These are phyloP conservation scores for Drosophila lacteicornis DNA, from an alignment of 1,140 invertebrate genomes.

Conservation along the genomic window DNA sequence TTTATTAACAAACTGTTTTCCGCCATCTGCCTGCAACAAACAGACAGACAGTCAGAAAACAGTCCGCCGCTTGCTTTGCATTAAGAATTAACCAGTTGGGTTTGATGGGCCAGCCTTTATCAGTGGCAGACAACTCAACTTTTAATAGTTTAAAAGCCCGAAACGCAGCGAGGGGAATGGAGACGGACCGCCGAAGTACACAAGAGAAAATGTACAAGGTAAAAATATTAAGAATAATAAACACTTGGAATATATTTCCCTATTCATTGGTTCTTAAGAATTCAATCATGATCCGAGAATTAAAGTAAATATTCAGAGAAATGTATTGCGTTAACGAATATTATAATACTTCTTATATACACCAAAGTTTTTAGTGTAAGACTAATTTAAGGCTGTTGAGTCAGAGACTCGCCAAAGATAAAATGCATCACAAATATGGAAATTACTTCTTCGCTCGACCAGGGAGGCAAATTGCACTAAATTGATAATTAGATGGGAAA, in stretches of 20 bases:
- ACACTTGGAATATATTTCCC: no score
- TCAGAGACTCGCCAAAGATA: constrained; percentile 53
- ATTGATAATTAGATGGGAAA: constrained; percentile 75
- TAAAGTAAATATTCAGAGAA: no score
- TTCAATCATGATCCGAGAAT: no score
- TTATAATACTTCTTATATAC: no score
- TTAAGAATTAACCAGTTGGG: constrained; percentile 68
- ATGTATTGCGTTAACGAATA: no score
- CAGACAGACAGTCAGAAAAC: constrained; percentile 23
- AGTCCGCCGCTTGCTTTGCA: constrained; percentile 58
- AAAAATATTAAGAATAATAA: neutral
- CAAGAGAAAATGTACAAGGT: constrained; percentile 34
- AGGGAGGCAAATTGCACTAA: constrained; percentile 77
- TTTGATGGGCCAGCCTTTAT: constrained; percentile 57
- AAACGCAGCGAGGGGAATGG: constrained; percentile 12
- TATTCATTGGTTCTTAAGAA: no score
- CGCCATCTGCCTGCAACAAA: constrained; percentile 44
- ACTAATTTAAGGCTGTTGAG: constrained; percentile 71
- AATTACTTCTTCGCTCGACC: constrained; percentile 38
- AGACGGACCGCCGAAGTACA: constrained; percentile 16
- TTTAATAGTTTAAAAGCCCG: constrained; percentile 77
- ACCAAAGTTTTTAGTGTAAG: constrained; percentile 8
- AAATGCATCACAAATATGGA: constrained; percentile 55
- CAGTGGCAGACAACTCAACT: constrained; percentile 67
- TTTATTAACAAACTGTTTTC: constrained; percentile 78